Evolutionary conservation across 1,140 invertebrate genomes (phyloP), one percentile per base, ranked within the genome.

Genomic region (Drosophila sucinea): DNA sequence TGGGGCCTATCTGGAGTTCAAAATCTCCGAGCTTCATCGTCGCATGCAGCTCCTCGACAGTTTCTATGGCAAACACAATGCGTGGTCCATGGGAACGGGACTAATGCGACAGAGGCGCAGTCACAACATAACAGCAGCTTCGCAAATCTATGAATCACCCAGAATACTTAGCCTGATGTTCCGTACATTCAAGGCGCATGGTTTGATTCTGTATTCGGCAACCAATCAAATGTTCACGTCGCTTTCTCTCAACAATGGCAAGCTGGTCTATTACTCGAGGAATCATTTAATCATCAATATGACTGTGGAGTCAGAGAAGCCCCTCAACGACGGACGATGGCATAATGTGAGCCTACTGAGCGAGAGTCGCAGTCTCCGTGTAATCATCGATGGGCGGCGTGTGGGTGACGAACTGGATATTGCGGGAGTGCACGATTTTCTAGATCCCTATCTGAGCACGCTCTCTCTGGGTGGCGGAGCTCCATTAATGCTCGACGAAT

Each of bases 211-310:
- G 63, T 96, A 97, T 85, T 94, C 96, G 0, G 96, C 96, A 0
- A 97, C 96, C 3, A 97, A 97, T 82, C 96, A 97, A 87, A 96
- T 98, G 92, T 98, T 95, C 85, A 98, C 97, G 11, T 94, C 96
- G 1, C 92, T 98, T 57, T 95, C 97, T 93, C 93, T 97, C 81
- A 91, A 92, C 30, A 93, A 94, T 54, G 96, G 96, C 2, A 95
- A 95, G 69, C 92, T 97, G 6, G 93, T 94, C 7, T 97, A 97
- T 82, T 94, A 94, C 1, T 97, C 97, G 2, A 94, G 95, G 80
- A 94, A 97, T 70, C 95, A 95, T 30, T 94, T 95, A 7, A 92
- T 95, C 0, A 96, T 98, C 1, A 97, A 98, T 90, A 97, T 98
- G 96, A 97, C 95, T 4, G 94, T 94, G 67, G 74, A 91, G 1